Evolutionary conservation across 2,797 vertebrate species (phyloP).

Genomic region (Nyctibius grandis): DNA sequence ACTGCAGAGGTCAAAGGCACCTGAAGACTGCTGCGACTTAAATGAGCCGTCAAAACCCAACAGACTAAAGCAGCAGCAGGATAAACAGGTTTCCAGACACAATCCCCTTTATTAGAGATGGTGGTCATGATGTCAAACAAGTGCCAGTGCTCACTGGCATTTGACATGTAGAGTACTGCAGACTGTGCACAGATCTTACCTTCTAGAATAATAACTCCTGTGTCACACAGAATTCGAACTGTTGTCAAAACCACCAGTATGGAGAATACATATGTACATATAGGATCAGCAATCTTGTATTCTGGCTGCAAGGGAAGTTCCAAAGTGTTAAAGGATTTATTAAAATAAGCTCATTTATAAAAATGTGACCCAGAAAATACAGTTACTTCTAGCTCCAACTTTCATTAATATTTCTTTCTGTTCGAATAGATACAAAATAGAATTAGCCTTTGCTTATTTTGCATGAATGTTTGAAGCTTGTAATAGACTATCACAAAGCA

Average conservation of each 20-base stretch:
- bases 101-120: neutral
- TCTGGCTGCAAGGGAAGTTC: slow-evolving; percentile 84
- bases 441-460: neutral
- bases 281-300: slow-evolving; percentile 94
- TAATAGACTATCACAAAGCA: neutral
- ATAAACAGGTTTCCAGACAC: neutral
- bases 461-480: neutral
- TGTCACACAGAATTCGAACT: slow-evolving; percentile 90
- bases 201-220: slow-evolving; percentile 90
- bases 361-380: neutral
- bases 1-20: neutral
- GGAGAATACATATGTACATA: slow-evolving; percentile 96
- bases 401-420: neutral
- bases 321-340: neutral
- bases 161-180: neutral
- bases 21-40: neutral
- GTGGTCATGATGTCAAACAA: neutral
- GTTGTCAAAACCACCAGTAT: slow-evolving; percentile 93
- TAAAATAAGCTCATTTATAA: neutral
- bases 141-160: neutral
- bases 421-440: neutral
- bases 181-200: slow-evolving; percentile 72
- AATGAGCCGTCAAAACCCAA: neutral
- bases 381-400: neutral
- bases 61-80: neutral